A percentile compares a stretch with the other conserved stretches of the same genome.
phyloP scores from a whole-genome alignment of 2,113 vertebrate species.

The Paratilapia polleni region DNA sequence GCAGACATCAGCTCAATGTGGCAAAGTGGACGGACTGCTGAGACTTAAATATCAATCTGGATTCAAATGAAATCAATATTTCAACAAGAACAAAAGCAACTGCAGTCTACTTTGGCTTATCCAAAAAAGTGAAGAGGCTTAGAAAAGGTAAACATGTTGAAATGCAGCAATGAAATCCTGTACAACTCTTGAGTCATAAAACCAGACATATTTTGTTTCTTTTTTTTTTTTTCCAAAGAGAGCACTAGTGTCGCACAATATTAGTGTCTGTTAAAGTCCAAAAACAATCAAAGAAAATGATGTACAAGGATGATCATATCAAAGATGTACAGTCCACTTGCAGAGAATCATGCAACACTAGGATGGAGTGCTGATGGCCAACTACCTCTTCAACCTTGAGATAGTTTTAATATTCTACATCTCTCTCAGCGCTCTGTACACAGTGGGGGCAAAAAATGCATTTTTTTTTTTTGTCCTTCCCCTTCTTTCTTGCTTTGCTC shows the following conservation, averaged over 20 bases:
- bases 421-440: slow-evolving; percentile 61
- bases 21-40: slow-evolving; percentile 74
- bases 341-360: slow-evolving; percentile 79
- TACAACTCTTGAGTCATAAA: slow-evolving; percentile 68
- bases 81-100: slow-evolving; percentile 61
- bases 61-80: slow-evolving; percentile 54
- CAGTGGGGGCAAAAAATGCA: slow-evolving; percentile 33
- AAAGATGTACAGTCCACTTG: slow-evolving; percentile 69
- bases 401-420: slow-evolving; percentile 67
- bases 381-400: slow-evolving; percentile 69
- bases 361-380: slow-evolving; percentile 55
- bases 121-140: slow-evolving; percentile 81
- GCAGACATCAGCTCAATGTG: slow-evolving; percentile 58
- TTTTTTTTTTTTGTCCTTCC: slow-evolving; percentile 34
- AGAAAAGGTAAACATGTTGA: slow-evolving; percentile 71
- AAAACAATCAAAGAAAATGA: slow-evolving; percentile 62
- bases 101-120: slow-evolving; percentile 85
- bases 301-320: slow-evolving; percentile 62
- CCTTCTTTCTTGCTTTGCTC: slow-evolving; percentile 34
- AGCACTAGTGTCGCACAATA: slow-evolving; percentile 63
- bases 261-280: slow-evolving; percentile 62
- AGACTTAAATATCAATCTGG: slow-evolving; percentile 68
- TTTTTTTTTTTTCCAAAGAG: slow-evolving; percentile 45
- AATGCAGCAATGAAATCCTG: slow-evolving; percentile 66
- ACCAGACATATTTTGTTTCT: slow-evolving; percentile 28